Evolutionary conservation across 2,888 invertebrate species (phyloP).

Genomic region (Drosophila borealis): DNA sequence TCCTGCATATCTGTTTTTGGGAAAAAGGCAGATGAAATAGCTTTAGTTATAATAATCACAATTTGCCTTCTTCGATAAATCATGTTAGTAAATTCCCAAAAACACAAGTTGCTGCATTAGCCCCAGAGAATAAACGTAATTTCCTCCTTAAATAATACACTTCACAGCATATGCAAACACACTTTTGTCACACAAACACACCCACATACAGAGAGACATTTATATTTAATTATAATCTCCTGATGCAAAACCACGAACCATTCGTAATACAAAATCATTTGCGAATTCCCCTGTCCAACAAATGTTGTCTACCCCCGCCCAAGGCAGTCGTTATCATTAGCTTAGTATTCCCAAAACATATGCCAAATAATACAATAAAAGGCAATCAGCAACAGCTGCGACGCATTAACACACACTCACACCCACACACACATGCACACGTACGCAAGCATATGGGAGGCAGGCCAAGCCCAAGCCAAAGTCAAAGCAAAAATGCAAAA

Average conservation of each 20-base stretch:
- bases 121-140: constrained; percentile 10
- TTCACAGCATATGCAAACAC: constrained; percentile 21
- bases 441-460: not conserved
- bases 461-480: constrained; percentile 12
- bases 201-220: constrained; percentile 25
- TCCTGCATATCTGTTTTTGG: no score
- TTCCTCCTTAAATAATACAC: not conserved
- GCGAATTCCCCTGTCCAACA: constrained; percentile 20
- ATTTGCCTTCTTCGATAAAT: constrained; percentile 11
- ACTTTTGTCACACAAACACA: constrained; percentile 52
- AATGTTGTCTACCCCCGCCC: constrained; percentile 30
- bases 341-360: constrained; percentile 65
- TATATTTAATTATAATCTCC: constrained; percentile 60
- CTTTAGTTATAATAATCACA: not conserved
- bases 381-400: constrained; percentile 70
- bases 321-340: constrained; percentile 62
- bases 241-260: constrained; percentile 36
- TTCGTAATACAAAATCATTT: constrained; percentile 55
- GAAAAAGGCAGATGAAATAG: not conserved
- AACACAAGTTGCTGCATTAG: constrained; percentile 1
- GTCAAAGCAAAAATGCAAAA: constrained; percentile 47
- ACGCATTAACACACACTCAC: constrained; percentile 47
- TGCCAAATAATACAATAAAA: constrained; percentile 69
- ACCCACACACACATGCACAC: not conserved
- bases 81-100: not conserved